Evolutionary conservation across 30 jellyfish, hydroid and myxozoan genomes (phyloP).

Genomic region (Turritopsis dohrnii): DNA sequence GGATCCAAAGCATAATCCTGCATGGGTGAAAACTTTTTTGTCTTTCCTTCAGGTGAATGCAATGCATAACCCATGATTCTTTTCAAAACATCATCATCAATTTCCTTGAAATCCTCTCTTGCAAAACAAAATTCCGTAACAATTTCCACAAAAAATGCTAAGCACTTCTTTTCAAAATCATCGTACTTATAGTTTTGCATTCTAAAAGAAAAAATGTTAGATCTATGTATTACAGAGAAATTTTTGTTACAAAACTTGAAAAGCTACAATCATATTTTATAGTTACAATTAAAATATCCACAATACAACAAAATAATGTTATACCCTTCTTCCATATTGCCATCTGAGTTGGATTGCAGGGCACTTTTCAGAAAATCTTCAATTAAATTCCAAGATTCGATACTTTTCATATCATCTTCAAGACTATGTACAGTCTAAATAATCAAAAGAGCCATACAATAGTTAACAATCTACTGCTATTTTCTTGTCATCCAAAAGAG

Average conservation of each 20-base stretch:
- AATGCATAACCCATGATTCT: conserved; percentile 47
- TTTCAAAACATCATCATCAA: conserved; percentile 30
- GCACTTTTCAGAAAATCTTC: conserved; percentile 26
- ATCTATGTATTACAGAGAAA: not conserved
- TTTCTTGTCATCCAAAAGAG: no score
- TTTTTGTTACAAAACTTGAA: no score
- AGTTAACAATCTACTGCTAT: no score
- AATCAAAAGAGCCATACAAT: not conserved
- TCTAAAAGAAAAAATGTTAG: not conserved
- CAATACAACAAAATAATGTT: not conserved
- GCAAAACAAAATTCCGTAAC: conserved; percentile 57
- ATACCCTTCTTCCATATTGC: not conserved
- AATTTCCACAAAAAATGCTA: conserved; percentile 45
- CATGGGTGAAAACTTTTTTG: conserved; percentile 60
- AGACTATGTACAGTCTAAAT: conserved; percentile 25
- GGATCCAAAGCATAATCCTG: conserved; percentile 64
- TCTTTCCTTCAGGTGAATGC: conserved; percentile 10
- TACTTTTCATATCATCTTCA: conserved; percentile 34
- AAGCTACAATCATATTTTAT: no score
- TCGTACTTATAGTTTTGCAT: not conserved
- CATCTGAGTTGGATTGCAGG: not conserved
- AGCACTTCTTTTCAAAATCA: conserved; percentile 37
- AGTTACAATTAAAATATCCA: not conserved
- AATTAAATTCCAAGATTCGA: conserved; percentile 31
- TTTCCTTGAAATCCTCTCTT: conserved; percentile 19